Evolutionary conservation across 2,888 invertebrate species (phyloP), one percentile per base, ranked within the genome.

Genomic region (Cryptosula pallasiana): DNA sequence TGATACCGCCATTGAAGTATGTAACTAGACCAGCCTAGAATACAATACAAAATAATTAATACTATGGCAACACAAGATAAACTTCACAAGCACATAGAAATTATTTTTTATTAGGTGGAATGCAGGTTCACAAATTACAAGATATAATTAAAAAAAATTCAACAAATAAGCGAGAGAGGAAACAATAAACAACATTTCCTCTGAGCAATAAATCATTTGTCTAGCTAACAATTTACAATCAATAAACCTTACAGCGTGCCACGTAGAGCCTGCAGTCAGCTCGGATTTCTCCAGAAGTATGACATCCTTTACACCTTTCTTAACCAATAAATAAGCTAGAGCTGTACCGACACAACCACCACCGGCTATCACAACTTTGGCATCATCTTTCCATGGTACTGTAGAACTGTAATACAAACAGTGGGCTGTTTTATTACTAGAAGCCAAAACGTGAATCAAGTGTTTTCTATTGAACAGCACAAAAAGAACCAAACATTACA

Each of bases 341-440:
- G 84, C 83, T 71, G 79, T 78, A 5, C 86, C 86, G 16, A 85
- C 82, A 35, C 79, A 81, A 55, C 86, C 86, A n/a, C 85, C 85
- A 0, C 86, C 86, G 2, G 86, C 77, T 70, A 86, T 78, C 3
- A 81, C 80, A 2, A 76, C 77, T 34, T 82, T 79, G 0, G 78
- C 82, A 1, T 27, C 69, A 35, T 75, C 74, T 35, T 2, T 27
- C 36, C 0, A 71, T 71, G 54, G 73, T 74, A 13, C 74, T 73
- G 69, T 57, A 76, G 25, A 71, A 71, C 77, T 78, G 54, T 72
- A 73, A 0, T 71, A 71, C 57, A 20, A 45, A n/a, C n/a, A n/a
- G n/a, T n/a, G n/a, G n/a, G n/a, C n/a, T n/a, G n/a, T n/a, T n/a
- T n/a, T n/a, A n/a, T n/a, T n/a, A n/a, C n/a, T n/a, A n/a, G n/a